Evolutionary conservation across 2,113 vertebrate species (phyloP).

Genomic region (Gambusia holbrooki): DNA sequence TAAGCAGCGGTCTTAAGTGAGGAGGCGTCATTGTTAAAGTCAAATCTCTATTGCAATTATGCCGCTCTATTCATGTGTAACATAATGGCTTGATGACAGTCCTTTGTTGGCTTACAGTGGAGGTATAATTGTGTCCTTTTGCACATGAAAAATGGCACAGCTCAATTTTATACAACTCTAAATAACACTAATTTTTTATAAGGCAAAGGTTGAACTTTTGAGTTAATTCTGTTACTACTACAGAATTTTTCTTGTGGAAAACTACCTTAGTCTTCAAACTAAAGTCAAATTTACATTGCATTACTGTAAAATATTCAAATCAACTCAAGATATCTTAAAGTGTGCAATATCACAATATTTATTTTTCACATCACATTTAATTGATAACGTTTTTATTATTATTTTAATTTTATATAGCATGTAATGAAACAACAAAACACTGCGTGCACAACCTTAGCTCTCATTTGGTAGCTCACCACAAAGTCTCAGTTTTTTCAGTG

Average conservation of each 20-base stretch:
- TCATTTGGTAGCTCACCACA: background rate
- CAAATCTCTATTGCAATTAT: conserved; percentile 77
- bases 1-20: conserved; percentile 73
- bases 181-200: conserved; percentile 23
- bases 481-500: too few relatives aligned
- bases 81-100: conserved; percentile 75
- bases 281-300: background rate
- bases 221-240: background rate
- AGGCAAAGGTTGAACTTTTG: conserved; percentile 21
- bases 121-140: conserved; percentile 73
- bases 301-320: background rate
- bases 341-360: background rate
- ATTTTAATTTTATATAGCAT: background rate
- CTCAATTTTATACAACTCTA: conserved; percentile 57
- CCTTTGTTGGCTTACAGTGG: conserved; percentile 74
- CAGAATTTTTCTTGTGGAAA: background rate
- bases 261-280: background rate
- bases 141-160: conserved; percentile 62
- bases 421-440: background rate
- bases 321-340: background rate
- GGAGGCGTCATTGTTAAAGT: conserved; percentile 72
- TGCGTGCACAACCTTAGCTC: background rate
- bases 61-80: conserved; percentile 73
- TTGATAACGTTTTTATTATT: background rate
- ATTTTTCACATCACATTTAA: background rate